Base-by-base conservation (phyloP, 1,140 invertebrate species). In the Drosophila mayri region DNA sequence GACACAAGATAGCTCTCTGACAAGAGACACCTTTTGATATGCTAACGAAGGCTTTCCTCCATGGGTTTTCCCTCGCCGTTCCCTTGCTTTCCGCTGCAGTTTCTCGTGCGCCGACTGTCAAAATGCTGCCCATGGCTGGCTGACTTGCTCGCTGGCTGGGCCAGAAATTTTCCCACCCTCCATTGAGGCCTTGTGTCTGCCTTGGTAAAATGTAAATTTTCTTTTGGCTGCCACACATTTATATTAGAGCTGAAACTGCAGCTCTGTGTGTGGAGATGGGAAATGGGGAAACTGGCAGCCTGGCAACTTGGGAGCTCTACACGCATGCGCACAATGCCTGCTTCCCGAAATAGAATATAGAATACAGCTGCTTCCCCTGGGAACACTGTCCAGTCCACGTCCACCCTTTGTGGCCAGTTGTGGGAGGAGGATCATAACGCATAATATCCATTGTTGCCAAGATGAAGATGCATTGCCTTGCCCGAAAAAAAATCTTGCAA, bases 21-120 rank as follows among this genome's bases (percentile, higher is more conserved):
- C 81, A 85, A 81, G 78, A 87, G 85, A 90, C 85, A 88, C 85
- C 85, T 88, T 90, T 85, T 85, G 85, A 75, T 90, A 90, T 88
- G 85, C 85, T 88, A 88, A 88, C 85, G 85, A 90, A 78, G 81
- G 66, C 67, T 63, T 43, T 40, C 14, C 32, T 37, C 40, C 50
- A 57, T 44, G 38, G 57, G 20, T 32, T 49, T 28, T 41, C 59
- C 37, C 40, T 11, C 9, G 11, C 18, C 40, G 10, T 28, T 37
- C 37, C 20, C 22, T 20, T 11, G 20, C 22, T 3, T 25, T 55
- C 20, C 54, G 30, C 11, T 55, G 35, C 30, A 22, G n/a, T 18
- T 40, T 41, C 54, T 68, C 76, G 66, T 81, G 61, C 62, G 32
- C 64, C 65, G 62, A 71, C 84, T 87, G 84, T 87, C 84, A 87